A percentile compares a stretch with the other conserved stretches of the same genome.
Evolutionary conservation across 2,888 invertebrate species (phyloP).

Genomic region (Hypercompe scribonia): DNA sequence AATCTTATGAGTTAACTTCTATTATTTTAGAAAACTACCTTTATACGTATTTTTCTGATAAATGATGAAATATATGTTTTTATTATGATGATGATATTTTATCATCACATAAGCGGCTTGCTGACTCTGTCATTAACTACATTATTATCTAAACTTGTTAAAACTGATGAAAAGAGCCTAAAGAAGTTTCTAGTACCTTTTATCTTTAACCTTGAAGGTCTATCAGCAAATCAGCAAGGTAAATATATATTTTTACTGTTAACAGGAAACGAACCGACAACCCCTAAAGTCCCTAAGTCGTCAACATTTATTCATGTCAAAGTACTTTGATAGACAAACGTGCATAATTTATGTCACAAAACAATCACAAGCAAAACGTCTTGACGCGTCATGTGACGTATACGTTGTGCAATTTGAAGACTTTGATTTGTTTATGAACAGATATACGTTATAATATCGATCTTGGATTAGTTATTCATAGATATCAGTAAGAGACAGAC

Average conservation of each 20-base stretch:
- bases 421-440: slow-evolving; percentile 14
- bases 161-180: not conserved
- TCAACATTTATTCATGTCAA: not conserved
- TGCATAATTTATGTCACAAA: not conserved
- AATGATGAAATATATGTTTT: no score
- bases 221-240: no score
- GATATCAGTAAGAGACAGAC: slow-evolving; percentile 9
- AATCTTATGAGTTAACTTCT: no score
- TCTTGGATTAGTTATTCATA: slow-evolving; percentile 15
- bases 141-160: no score
- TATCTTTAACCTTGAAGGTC: no score
- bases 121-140: not conserved
- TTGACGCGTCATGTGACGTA: slow-evolving; percentile 18
- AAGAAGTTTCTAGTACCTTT: not conserved
- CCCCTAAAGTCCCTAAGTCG: not conserved
- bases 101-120: not conserved
- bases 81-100: not conserved
- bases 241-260: no score
- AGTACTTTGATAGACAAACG: not conserved
- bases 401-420: slow-evolving; percentile 17
- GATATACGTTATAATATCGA: slow-evolving; percentile 1
- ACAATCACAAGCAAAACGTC: not conserved
- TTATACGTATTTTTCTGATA: no score
- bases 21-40: no score
- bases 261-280: not conserved